Base-by-base conservation (phyloP, 2,888 invertebrate species). In the Pheosia tremula region DNA sequence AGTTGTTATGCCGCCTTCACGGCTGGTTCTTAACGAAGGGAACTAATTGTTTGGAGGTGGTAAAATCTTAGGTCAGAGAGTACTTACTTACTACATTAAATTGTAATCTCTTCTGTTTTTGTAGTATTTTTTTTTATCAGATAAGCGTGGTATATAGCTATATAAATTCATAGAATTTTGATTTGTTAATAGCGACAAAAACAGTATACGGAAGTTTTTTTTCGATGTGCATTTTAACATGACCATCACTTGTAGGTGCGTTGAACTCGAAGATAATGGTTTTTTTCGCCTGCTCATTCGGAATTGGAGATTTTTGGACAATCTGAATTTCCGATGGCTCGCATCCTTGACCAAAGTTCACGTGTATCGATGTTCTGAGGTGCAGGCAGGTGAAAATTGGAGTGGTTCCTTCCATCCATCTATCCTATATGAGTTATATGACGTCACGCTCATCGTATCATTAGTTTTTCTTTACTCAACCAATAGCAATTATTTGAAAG, bases 291-390 rank as follows among this genome's bases (percentile, higher is more conserved):
- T 72, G 66, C 65, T 67, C 69, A 58, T 67, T 76, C 77, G 73
- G 76, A 81, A 80, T 81, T 82, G 72, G 72, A 68, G 71, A 80
- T 81, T 81, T 79, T 80, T 69, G 70, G 69, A 54, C 60, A 72
- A 84, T 85, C 74, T 84, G 77, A 84, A 86, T 84, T 85, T 81
- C 76, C 58, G 65, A 86, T 83, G 57, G 56, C 39, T 59, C 58
- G 58, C 82, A 82, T 74, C 86, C 86, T 85, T 87, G 86, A 81
- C 79, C 81, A 74, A 65, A 71, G 78, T 72, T 69, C 75, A 75
- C 78, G 78, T 73, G 69, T 67, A 73, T 56, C 58, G 59, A 64
- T 62, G 60, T 47, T 68, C 61, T 72, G 56, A 60, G 59, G 58
- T 69, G 67, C 77, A 76, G 68, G 67, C 77, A 76, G 68, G 75